Evolutionary conservation across 2,113 vertebrate species (phyloP), one percentile per base, ranked within the genome.

Genomic region (Corvus hawaiiensis): DNA sequence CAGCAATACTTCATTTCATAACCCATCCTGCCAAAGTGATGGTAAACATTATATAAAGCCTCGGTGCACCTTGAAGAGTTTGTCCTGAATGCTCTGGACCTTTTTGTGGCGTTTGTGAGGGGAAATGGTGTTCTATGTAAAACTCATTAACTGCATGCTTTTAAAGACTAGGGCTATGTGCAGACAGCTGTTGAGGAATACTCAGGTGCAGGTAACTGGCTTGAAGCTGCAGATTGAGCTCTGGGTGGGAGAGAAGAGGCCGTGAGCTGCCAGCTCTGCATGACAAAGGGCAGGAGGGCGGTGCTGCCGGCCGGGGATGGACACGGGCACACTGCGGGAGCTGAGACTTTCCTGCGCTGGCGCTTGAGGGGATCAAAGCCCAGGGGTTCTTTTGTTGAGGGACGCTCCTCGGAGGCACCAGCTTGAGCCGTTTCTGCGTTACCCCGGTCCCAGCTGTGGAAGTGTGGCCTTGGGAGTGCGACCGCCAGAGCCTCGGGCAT

Each of bases 161-260:
- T 10, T 23, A 23, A 39, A 20, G 67, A 21, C 10, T 7, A 0
- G 27, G 46, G 11, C 58, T 12, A 2, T 33, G 1, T 49, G 52
- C 41, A n/a, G 61, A 8, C 10, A 21, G 9, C 46, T 84, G 28
- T 6, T 10, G 78, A 13, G 68, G 37, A n/a, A 1, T 7, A 1
- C 9, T 6, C 16, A 17, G 75, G 64, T 4, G 11, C 21, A 11
- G 35, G 20, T 10, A 9, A 20, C 56, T 30, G n/a, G 14, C 33
- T 1, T 23, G 51, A 1, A 13, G 33, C 27, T 44, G 44, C 23
- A 5, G 28, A 0, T 1, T 1, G 37, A 52, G 77, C 61, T 52
- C 27, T 10, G 54, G 19, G 11, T 7, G 51, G 58, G 32, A 30
- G 35, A 6, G 33, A 1, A 2, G 44, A 9, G 44, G 27, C 58